phyloP scores from a whole-genome alignment of 2,888 invertebrate species.

The Xiphydria camelus region DNA sequence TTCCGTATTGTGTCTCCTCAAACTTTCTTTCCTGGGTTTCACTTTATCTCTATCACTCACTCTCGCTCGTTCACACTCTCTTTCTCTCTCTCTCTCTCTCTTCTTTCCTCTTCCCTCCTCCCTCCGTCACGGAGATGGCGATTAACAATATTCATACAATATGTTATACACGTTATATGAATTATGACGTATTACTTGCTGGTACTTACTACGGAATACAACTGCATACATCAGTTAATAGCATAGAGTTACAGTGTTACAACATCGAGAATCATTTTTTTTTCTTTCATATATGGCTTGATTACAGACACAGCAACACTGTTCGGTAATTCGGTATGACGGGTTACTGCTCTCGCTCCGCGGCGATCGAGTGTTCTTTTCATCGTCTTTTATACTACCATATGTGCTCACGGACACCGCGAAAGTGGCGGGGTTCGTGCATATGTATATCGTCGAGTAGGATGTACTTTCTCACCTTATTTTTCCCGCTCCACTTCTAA shows the following conservation, averaged over 20 bases:
- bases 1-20: neutral
- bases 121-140: neutral
- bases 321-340: conserved; percentile 7
- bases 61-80: conserved; percentile 1
- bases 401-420: neutral
- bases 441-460: neutral
- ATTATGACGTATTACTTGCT: conserved; percentile 24
- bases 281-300: conserved; percentile 5
- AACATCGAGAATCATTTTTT: conserved; percentile 51
- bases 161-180: conserved; percentile 20
- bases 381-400: neutral
- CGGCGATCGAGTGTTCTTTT: neutral
- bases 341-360: conserved; percentile 1
- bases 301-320: conserved; percentile 4
- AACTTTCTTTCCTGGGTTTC: no score
- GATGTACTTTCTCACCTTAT: conserved; percentile 2
- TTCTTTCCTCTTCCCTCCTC: neutral
- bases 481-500: neutral
- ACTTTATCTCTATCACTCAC: conserved; percentile 5
- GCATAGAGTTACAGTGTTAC: conserved; percentile 53
- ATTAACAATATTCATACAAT: neutral
- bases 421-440: no score
- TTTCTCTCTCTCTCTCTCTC: conserved; percentile 5
- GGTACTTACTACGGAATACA: conserved; percentile 46
- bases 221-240: conserved; percentile 49